Conservation (phyloP, 2,888 invertebrate species). For the Sphaerophoria taeniata region DNA sequence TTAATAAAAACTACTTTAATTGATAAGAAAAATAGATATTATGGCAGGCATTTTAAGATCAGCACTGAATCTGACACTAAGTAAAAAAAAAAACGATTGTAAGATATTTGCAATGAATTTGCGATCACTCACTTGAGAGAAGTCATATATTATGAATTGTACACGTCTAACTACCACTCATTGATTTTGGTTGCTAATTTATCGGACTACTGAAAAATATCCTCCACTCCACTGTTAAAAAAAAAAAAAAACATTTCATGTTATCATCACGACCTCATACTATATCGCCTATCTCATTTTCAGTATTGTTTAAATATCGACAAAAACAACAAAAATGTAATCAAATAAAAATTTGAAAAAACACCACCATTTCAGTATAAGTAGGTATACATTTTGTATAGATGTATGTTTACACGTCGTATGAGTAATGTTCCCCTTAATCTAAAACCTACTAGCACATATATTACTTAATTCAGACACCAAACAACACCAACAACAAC, state of each 20-base stretch:
- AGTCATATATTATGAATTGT: too few relatives aligned
- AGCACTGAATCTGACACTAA: too few relatives aligned
- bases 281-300: conserved; percentile 13
- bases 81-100: too few relatives aligned
- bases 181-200: neutral
- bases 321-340: conserved; percentile 41
- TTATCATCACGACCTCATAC: conserved; percentile 28
- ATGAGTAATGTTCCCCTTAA: conserved; percentile 61
- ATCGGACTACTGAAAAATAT: neutral
- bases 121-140: too few relatives aligned
- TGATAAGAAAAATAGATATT: too few relatives aligned
- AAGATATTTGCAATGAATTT: too few relatives aligned
- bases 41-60: too few relatives aligned
- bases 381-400: neutral
- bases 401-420: neutral
- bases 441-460: conserved; percentile 60
- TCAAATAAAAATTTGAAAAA: conserved; percentile 23
- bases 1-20: too few relatives aligned
- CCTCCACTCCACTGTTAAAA: conserved; percentile 36
- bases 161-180: neutral
- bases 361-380: neutral
- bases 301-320: conserved; percentile 51
- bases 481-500: conserved; percentile 36
- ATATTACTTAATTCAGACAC: conserved; percentile 69
- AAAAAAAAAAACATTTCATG: conserved; percentile 20